phyloP scores from a whole-genome alignment of 1,140 invertebrate genomes.

The Phenacoccus solenopsis region DNA sequence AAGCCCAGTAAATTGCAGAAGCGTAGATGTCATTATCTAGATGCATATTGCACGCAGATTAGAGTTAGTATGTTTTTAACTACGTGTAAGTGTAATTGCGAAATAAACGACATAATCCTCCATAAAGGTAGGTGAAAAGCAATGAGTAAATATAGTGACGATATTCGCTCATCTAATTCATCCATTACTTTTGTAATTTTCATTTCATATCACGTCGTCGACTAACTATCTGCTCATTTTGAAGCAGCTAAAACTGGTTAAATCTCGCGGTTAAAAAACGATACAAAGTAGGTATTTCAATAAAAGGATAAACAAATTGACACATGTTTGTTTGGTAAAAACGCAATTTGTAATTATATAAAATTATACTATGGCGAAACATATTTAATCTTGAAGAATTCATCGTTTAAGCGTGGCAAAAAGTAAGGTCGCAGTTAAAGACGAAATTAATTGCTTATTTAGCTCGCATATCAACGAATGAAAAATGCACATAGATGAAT shows the following conservation, averaged over 20 bases:
- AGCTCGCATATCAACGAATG: background rate
- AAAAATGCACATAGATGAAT: background rate
- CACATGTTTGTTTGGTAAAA: background rate
- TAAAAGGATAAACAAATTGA: background rate
- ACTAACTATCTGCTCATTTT: background rate
- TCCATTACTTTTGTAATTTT: background rate
- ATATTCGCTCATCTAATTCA: background rate
- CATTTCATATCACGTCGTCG: background rate
- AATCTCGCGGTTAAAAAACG: background rate
- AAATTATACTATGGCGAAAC: background rate
- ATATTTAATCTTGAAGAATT: background rate
- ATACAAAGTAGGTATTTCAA: background rate
- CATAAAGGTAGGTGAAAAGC: background rate
- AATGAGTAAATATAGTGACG: background rate
- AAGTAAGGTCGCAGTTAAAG: background rate
- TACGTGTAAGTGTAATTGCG: no score
- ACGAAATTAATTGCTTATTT: background rate
- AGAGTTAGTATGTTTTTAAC: no score
- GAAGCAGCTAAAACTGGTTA: background rate
- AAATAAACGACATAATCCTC: no score
- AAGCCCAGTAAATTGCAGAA: no score
- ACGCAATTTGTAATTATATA: background rate
- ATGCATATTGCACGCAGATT: no score
- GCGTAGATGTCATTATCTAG: no score
- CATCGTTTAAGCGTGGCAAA: background rate